phyloP scores from a whole-genome alignment of 2,113 vertebrate genomes.

The Ciconia stormi region DNA sequence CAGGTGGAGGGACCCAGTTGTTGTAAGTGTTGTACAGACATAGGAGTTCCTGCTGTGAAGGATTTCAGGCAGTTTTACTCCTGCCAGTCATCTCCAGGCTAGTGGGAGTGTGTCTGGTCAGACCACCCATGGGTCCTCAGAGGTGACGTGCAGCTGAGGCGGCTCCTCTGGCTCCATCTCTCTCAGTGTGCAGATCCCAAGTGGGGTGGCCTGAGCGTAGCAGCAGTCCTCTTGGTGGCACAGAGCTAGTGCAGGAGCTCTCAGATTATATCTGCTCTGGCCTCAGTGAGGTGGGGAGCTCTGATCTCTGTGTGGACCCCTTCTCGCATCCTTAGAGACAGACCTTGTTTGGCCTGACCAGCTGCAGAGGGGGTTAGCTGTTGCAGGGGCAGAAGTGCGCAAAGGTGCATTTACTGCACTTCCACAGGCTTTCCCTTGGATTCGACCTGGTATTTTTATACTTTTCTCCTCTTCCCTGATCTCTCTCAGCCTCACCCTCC shows the following conservation, averaged over 20 bases:
- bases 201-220: background rate
- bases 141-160: background rate
- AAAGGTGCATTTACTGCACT: fast-evolving
- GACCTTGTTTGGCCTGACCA: background rate
- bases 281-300: background rate
- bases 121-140: background rate
- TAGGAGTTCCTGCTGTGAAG: background rate
- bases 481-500: background rate
- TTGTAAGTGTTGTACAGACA: background rate
- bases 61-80: background rate
- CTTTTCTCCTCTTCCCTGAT: background rate
- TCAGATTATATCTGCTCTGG: background rate
- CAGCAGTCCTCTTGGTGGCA: background rate
- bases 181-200: background rate
- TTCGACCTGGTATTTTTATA: background rate
- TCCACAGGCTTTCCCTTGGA: background rate
- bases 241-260: background rate
- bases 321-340: background rate
- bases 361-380: background rate
- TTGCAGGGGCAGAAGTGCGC: fast-evolving
- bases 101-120: background rate
- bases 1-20: background rate
- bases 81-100: background rate
- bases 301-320: background rate
- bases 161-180: background rate